Evolutionary conservation across 2,797 vertebrate genomes (phyloP), one percentile per base, ranked within the genome.

Genomic region (Todus mexicanus): DNA sequence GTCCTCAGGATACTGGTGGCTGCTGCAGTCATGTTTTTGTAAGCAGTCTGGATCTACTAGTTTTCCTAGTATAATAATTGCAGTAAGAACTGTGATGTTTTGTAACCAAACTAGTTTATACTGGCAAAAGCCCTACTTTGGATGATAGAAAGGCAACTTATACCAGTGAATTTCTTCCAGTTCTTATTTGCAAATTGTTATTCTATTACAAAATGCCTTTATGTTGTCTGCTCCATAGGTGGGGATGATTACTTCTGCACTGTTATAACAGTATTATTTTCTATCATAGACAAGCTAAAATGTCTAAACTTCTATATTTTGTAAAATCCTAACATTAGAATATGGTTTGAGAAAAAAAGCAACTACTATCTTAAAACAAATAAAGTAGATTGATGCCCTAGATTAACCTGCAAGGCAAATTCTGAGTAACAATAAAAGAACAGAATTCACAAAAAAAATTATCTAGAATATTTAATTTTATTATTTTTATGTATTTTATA

Each of bases 21-120:
- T 94, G 87, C 89, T 79, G 57, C 70, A 88, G 76, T 75, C 70
- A 38, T 65, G 85, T 70, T 94, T 95, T 93, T 85, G 82, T 91
- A 96, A 76, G 87, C 91, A 88, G 66, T 95, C 92, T 92, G 91
- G 95, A 94, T 96, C 70, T 90, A 88, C 95, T 84, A 81, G 92
- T 95, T 96, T 95, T 94, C 95, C 89, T 90, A 60, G 85, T 88
- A 85, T 63, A 94, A 92, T 91, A 94, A 94, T 73, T 95, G 59
- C 80, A 75, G 73, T 63, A 88, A 92, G 92, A 93, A 83, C 54
- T 66, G 63, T n/a, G 63, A 88, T 75, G 70, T 95, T 96, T 95
- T 95, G 84, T 85, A 96, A 92, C 84, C 72, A 69, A 87, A 94
- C 92, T 87, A 61, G 18, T 94, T 94, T 93, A 85, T 89, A 63